These are phyloP conservation scores for Agrochola macilenta DNA, from an alignment of 2,888 invertebrate species.

Conservation along the genomic window DNA sequence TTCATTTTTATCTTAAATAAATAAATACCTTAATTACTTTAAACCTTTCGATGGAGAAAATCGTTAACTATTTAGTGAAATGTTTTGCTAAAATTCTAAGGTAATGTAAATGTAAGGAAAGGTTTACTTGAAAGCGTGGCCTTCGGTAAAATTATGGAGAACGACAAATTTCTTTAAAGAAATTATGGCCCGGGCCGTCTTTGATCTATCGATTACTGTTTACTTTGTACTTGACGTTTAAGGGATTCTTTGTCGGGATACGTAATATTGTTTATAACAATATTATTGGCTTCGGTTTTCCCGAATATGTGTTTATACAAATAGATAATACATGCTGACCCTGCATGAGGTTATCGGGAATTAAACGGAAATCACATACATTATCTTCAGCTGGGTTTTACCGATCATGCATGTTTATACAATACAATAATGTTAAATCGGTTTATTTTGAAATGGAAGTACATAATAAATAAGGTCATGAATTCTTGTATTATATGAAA, in stretches of 20 bases:
- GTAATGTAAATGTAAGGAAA: constrained; percentile 5
- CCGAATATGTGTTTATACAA: no score
- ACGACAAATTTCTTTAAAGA: constrained; percentile 36
- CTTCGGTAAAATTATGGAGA: constrained; percentile 20
- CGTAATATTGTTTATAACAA: no score
- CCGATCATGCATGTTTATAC: no score
- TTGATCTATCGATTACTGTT: constrained; percentile 62
- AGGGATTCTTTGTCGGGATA: constrained; percentile 19
- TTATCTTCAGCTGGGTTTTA: no score
- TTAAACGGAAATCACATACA: no score
- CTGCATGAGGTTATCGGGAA: no score
- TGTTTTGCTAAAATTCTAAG: neutral
- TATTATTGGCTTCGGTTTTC: no score
- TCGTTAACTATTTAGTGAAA: neutral
- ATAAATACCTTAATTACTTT: neutral
- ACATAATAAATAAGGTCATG: no score
- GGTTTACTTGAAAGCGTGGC: constrained; percentile 4
- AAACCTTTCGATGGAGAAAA: neutral
- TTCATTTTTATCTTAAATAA: neutral
- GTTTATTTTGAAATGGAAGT: no score
- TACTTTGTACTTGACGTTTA: constrained; percentile 46
- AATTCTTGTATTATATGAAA: no score
- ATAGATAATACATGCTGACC: no score
- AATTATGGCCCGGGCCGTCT: constrained; percentile 44
- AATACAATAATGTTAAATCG: no score